Evolutionary conservation across 2,888 invertebrate genomes (phyloP), one percentile per base, ranked within the genome.

Genomic region (Psylliodes chrysocephalus): DNA sequence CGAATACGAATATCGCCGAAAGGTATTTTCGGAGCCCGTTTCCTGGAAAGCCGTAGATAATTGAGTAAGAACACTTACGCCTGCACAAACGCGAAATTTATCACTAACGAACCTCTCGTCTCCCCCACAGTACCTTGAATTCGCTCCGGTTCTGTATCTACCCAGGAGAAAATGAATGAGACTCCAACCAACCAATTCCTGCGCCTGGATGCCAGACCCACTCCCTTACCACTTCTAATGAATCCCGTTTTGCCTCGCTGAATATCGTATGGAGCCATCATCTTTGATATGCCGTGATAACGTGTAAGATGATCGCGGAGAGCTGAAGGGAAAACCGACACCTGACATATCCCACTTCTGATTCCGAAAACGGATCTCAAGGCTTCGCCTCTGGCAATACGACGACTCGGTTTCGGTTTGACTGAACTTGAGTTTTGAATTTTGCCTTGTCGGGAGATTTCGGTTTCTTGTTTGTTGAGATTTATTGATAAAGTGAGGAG

Each of bases 121-220:
- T 51, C 60, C 61, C n/a, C 61, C 54, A 61, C 54, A n/a, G n/a
- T n/a, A n/a, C n/a, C n/a, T n/a, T 46, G 61, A 61, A 61, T 54
- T 54, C n/a, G n/a, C 61, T 61, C 40, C 19, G 38, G 38, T 53
- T 38, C 38, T 14, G 53, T 38, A 40, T 53, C 17, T 19, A 19
- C 10, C 22, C 8, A 40, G 40, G 22, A 38, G 19, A 6, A 22
- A 12, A 7, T 7, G 25, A 22, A 18, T 44, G 22, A 46, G 2
- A 46, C 12, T 46, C 25, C 38, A 38, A 38, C 12, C 12, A 12
- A 22, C 3, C 46, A 22, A 46, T 7, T n/a, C 18, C 46, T 46
- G 42, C 7, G 42, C 42, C 42, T 18, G 8, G 17, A 18, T 44
- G 1, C 7, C 12, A 40, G 12, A 12, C 8, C 12, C 19, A 54